These are phyloP conservation scores for Sabellastarte sp. DNA, from an alignment of 2,888 invertebrate species.

Conservation along the genomic window DNA sequence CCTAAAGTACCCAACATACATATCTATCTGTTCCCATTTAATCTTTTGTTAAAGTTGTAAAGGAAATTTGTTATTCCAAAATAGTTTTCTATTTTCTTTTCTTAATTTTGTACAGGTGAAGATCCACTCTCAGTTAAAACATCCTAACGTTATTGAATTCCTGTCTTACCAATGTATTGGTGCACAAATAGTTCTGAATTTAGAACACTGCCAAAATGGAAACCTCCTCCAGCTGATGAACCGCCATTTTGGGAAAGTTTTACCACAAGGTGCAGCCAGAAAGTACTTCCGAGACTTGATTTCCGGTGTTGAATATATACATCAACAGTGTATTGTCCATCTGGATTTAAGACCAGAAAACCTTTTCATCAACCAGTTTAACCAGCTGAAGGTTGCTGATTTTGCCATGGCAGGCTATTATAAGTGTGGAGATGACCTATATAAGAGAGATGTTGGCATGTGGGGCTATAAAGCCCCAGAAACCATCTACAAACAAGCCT, in stretches of 20 bases:
- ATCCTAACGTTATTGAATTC: neutral
- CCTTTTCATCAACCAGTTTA: neutral
- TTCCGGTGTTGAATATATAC: neutral
- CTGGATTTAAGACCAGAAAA: neutral
- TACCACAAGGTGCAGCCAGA: neutral
- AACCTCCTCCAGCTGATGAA: neutral
- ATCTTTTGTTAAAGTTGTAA: no score
- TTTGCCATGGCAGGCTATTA: neutral
- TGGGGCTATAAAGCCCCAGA: no score
- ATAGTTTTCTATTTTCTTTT: no score
- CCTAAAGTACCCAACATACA: no score
- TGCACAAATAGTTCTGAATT: neutral
- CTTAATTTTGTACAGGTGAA: no score
- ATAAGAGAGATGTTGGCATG: no score
- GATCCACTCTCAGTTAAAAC: no score
- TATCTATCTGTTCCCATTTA: no score
- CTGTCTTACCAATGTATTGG: neutral
- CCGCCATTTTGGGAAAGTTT: neutral
- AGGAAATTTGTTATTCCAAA: no score
- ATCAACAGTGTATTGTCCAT: neutral
- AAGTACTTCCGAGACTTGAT: neutral
- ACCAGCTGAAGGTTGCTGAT: neutral
- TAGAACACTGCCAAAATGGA: neutral
- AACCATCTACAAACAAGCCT: neutral
- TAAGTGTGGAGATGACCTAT: neutral